Base-by-base conservation (phyloP, 2,888 invertebrate genomes). In the Pyrgus malvae region DNA sequence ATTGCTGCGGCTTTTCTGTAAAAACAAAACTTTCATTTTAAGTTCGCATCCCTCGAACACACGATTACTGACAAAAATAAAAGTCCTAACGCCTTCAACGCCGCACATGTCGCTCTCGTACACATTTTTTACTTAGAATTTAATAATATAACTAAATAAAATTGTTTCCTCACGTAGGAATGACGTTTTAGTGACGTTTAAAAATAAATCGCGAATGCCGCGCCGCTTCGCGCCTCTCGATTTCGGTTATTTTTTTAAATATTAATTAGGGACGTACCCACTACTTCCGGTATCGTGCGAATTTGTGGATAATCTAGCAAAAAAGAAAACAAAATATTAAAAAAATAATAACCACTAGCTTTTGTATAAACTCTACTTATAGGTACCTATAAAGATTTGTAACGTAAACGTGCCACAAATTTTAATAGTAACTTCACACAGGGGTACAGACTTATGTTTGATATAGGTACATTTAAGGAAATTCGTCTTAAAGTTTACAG, bases 1-100 rank as follows among this genome's bases (percentile, higher is more conserved):
- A 97, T 97, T 84, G 91, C 91, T 92, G 93, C 93, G 91, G 92
- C 91, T 90, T 92, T 94, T 85, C 94, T 94, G 91, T 58, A 92
- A 93, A 68, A 66, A 66, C 51, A 46, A 50, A 48, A 29, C 41
- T 31, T 31, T 41, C 11, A 33, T 33, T 16, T 7, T 31, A 12
- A 23, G 41, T 11, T 35, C 17, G 37, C n/a, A 1, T 1, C 8
- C n/a, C n/a, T 3, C 21, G 6, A 5, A n/a, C n/a, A 41, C n/a
- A 29, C 41, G 48, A 19, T 11, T 65, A 48, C 65, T 12, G 12
- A 12, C 4, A 33, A 63, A 60, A 62, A 63, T 50, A 60, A 64
- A 19, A 56, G 66, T 71, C 73, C 88, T 87, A 81, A 89, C 89
- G 86, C 83, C 78, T 88, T 89, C 57, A 89, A 78, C 49, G 88